These are phyloP conservation scores for Romanomermis culicivorax DNA, from an alignment of 2,888 invertebrate genomes.

Conservation along the genomic window DNA sequence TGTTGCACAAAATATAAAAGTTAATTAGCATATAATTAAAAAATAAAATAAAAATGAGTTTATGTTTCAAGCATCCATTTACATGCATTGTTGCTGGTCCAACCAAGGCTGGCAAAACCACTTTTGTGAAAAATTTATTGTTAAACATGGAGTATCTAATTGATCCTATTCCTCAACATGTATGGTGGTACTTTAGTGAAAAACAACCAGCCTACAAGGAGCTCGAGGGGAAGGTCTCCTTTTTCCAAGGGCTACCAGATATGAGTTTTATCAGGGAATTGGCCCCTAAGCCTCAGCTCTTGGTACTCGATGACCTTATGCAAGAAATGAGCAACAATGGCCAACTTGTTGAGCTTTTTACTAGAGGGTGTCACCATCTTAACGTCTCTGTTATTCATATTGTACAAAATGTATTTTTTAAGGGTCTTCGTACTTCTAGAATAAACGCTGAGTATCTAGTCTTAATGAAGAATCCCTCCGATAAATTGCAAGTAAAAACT, in stretches of 20 bases:
- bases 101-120: constrained; percentile 1
- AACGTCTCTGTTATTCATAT: background rate
- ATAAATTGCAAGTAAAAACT: background rate
- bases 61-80: background rate
- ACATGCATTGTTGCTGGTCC: constrained; percentile 1
- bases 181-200: background rate
- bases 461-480: constrained; percentile 1
- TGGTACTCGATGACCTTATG: constrained; percentile 2
- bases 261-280: background rate
- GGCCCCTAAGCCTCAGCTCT: background rate
- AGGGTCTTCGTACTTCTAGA: background rate
- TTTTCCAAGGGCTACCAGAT: background rate
- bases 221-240: background rate
- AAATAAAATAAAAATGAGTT: background rate
- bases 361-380: constrained; percentile 1
- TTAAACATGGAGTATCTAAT: background rate
- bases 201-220: background rate
- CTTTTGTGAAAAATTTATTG: background rate
- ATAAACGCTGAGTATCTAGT: constrained; percentile 2
- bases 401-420: background rate
- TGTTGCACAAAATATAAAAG: too few species aligned
- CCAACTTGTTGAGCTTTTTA: background rate
- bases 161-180: background rate
- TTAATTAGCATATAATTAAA: too few species aligned
- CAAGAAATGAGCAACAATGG: background rate